Conservation (phyloP, 2,113 vertebrate species). For the Silurus asotus region DNA sequence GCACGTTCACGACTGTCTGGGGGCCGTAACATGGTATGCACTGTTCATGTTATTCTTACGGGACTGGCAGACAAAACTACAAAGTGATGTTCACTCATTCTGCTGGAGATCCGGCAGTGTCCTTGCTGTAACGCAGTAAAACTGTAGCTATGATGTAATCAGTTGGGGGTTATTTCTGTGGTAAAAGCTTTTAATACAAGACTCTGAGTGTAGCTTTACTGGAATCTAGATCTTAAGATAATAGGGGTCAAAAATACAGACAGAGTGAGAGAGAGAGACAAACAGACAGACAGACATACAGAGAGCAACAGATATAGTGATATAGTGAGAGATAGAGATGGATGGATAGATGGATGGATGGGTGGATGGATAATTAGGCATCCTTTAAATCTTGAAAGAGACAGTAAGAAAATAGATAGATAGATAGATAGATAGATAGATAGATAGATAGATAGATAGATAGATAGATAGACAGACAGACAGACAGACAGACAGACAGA, state of each 20-base stretch:
- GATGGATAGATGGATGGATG: no score
- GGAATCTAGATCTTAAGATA: not conserved
- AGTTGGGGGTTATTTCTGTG: not conserved
- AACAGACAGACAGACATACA: not conserved
- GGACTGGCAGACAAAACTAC: constrained; percentile 30
- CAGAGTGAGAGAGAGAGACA: not conserved
- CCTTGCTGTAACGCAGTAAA: not conserved
- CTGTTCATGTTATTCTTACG: constrained; percentile 37
- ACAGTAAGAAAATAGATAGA: no score
- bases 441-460: no score
- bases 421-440: no score
- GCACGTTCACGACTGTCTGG: constrained; percentile 30
- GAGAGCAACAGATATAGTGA: not conserved
- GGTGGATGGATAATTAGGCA: no score
- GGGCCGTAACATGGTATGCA: constrained; percentile 31
- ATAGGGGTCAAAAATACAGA: not conserved
- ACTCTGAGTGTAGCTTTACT: not conserved
- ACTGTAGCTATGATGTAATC: not conserved
- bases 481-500: no score
- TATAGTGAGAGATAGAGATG: no score
- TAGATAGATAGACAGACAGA: no score
- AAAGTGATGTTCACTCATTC: constrained; percentile 3
- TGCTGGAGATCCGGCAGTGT: constrained; percentile 16
- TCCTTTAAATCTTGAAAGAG: no score
- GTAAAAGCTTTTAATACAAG: not conserved